Conservation (phyloP, 2,888 invertebrate species). For the Altica lythri region DNA sequence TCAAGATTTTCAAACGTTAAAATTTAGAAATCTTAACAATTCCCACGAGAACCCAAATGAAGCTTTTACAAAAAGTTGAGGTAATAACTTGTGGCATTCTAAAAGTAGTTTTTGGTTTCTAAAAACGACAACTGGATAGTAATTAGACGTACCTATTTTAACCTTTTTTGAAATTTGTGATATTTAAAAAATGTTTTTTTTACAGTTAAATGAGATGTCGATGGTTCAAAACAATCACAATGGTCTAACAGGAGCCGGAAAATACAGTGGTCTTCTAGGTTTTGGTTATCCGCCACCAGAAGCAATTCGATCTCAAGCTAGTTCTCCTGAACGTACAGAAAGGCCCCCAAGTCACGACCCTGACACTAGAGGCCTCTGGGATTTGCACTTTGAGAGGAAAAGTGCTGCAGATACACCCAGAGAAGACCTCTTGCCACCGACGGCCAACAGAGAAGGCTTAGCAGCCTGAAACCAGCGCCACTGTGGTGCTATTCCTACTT, state of each 20-base stretch:
- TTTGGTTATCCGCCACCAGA: slow-evolving; percentile 70
- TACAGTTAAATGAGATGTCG: slow-evolving; percentile 80
- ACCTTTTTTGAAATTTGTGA: neutral
- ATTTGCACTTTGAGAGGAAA: slow-evolving; percentile 64
- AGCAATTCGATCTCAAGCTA: slow-evolving; percentile 60
- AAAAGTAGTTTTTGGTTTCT: too few relatives aligned
- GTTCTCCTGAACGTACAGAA: slow-evolving; percentile 60
- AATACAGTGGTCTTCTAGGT: slow-evolving; percentile 78
- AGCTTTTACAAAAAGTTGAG: too few relatives aligned
- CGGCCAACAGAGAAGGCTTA: slow-evolving; percentile 71
- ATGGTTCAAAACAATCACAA: slow-evolving; percentile 77
- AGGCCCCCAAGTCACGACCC: slow-evolving; percentile 55
- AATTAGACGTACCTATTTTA: neutral
- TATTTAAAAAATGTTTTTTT: slow-evolving; percentile 34
- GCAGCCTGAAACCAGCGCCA: slow-evolving; percentile 63
- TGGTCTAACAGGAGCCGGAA: slow-evolving; percentile 61
- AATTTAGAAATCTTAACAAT: neutral
- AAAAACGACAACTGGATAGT: too few relatives aligned
- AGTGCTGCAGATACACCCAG: slow-evolving; percentile 54
- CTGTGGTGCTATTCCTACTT: slow-evolving; percentile 61
- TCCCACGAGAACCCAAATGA: neutral
- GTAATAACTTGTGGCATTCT: too few relatives aligned
- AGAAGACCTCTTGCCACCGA: slow-evolving; percentile 60
- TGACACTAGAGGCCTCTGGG: slow-evolving; percentile 60
- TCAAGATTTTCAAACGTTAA: too few relatives aligned